Evolutionary conservation across 2,888 invertebrate genomes (phyloP).

Genomic region (Aricia artaxerxes): DNA sequence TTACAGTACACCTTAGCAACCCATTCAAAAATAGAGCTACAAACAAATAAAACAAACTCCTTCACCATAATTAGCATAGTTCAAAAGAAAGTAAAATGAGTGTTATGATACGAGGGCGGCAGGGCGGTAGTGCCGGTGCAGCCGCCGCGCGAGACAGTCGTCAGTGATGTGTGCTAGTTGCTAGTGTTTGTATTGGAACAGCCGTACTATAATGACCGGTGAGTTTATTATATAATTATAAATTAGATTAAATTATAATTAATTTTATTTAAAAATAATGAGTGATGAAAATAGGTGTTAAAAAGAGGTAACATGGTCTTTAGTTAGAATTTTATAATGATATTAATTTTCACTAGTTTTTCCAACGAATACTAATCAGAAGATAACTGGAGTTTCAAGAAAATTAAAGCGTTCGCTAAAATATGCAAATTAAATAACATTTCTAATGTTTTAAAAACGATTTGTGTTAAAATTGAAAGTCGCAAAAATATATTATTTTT

Average conservation of each 20-base stretch:
- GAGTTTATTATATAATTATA: conserved; percentile 45
- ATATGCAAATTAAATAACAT: too few relatives aligned
- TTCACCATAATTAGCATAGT: conserved; percentile 11
- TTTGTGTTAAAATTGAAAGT: neutral
- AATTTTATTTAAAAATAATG: too few relatives aligned
- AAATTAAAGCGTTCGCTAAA: too few relatives aligned
- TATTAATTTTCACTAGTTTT: neutral
- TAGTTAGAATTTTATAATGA: neutral
- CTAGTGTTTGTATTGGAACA: conserved; percentile 45
- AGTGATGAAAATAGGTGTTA: too few relatives aligned
- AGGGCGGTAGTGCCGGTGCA: neutral
- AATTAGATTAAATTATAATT: too few relatives aligned
- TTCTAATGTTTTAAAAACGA: neutral
- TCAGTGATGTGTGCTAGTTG: conserved; percentile 56
- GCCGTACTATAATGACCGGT: conserved; percentile 68
- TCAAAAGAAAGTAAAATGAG: conserved; percentile 21
- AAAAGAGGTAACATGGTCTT: neutral
- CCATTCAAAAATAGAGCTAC: too few relatives aligned
- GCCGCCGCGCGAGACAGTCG: conserved; percentile 4
- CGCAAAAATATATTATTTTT: neutral
- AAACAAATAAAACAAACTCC: neutral
- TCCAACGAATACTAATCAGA: neutral
- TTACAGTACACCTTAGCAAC: too few relatives aligned
- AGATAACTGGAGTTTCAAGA: neutral
- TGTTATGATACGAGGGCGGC: neutral